Conservation (phyloP, 2,888 invertebrate species). For the Bombylius major region DNA sequence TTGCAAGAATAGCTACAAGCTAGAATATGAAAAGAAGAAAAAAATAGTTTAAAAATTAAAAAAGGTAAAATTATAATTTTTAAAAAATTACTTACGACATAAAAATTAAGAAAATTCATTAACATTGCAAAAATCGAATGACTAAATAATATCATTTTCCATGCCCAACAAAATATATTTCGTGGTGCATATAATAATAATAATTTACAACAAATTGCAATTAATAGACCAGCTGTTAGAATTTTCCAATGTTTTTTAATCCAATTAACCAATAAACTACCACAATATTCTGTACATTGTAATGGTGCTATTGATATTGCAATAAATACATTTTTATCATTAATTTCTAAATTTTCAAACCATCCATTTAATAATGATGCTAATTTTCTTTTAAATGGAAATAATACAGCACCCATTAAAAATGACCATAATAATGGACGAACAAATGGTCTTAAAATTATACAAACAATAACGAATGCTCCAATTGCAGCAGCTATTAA, state of each 20-base stretch:
- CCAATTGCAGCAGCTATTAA: slow-evolving; percentile 31
- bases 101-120: slow-evolving; percentile 30
- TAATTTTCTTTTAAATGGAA: slow-evolving; percentile 80
- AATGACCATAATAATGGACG: slow-evolving; percentile 92
- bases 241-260: slow-evolving; percentile 54
- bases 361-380: slow-evolving; percentile 64
- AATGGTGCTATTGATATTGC: slow-evolving; percentile 53
- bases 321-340: slow-evolving; percentile 51
- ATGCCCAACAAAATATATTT: slow-evolving; percentile 42
- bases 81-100: slow-evolving; percentile 20
- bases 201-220: slow-evolving; percentile 27
- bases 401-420: slow-evolving; percentile 91
- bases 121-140: slow-evolving; percentile 29
- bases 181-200: slow-evolving; percentile 47
- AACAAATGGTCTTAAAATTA: slow-evolving; percentile 81
- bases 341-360: slow-evolving; percentile 57
- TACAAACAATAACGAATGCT: slow-evolving; percentile 52
- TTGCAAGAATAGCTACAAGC: slow-evolving; percentile 52
- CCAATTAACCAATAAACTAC: slow-evolving; percentile 60
- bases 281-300: slow-evolving; percentile 59
- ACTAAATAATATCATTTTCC: slow-evolving; percentile 33
- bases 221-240: slow-evolving; percentile 38
- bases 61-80: not conserved
- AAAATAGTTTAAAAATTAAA: not conserved
- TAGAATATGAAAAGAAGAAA: slow-evolving; percentile 33